phyloP scores from a whole-genome alignment of 2,888 invertebrate species.

The Drosophila affinis region DNA sequence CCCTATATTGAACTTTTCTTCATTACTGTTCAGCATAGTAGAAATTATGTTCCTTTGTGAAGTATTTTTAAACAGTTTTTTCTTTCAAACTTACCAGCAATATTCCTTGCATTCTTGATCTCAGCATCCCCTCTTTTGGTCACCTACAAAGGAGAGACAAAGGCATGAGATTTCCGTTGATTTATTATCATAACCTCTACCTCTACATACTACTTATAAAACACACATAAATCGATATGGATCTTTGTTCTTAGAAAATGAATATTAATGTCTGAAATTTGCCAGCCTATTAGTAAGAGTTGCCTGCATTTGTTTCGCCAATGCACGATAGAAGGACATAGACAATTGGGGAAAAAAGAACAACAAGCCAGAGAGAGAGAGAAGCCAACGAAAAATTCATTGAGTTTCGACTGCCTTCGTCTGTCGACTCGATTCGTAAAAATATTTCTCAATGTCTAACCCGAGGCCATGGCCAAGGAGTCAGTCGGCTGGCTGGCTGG shows the following conservation, averaged over 20 bases:
- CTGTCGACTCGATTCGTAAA: constrained; percentile 77
- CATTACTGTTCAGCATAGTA: no score
- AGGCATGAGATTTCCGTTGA: background rate
- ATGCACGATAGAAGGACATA: constrained; percentile 14
- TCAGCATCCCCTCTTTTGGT: background rate
- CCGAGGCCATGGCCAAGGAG: constrained; percentile 59
- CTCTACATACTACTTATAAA: constrained; percentile 3
- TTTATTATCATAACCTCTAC: background rate
- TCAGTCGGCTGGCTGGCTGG: constrained; percentile 20
- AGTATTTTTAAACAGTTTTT: background rate
- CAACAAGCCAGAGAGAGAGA: constrained; percentile 38
- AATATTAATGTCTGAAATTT: constrained; percentile 18
- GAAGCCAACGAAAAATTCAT: constrained; percentile 52
- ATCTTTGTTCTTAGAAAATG: constrained; percentile 28
- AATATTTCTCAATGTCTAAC: constrained; percentile 80
- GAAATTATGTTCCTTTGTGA: no score
- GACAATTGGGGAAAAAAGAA: constrained; percentile 15
- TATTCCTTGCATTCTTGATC: background rate
- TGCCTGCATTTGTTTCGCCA: constrained; percentile 1
- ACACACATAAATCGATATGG: constrained; percentile 2
- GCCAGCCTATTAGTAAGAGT: background rate
- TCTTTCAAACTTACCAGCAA: background rate
- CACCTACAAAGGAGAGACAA: background rate
- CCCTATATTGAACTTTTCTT: background rate
- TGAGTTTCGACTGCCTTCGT: constrained; percentile 61